phyloP scores from a whole-genome alignment of 37 sponge, comb jelly and placozoan genomes.

The Eunapius fragilis region DNA sequence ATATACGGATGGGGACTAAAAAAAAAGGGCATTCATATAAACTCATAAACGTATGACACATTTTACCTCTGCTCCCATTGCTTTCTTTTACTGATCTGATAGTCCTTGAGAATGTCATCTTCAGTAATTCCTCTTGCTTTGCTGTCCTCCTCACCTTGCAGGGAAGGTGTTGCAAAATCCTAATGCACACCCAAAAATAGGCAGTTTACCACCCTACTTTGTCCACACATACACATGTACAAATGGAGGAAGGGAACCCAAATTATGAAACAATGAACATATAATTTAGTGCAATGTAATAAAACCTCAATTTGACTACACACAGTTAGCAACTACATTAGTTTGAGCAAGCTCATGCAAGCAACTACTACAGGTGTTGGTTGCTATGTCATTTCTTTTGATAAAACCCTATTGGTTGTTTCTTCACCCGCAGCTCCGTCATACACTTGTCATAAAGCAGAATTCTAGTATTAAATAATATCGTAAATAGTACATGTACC shows the following conservation, averaged over 20 bases:
- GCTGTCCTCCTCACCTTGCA: conserved; percentile 49
- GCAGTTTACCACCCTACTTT: too few species aligned
- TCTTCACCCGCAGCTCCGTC: too few species aligned
- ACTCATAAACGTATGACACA: neutral
- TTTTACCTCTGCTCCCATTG: conserved; percentile 73
- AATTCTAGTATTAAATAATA: too few species aligned
- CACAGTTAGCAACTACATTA: neutral
- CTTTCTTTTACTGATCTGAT: conserved; percentile 57
- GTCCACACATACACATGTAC: too few species aligned
- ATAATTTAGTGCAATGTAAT: neutral
- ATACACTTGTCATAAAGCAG: too few species aligned
- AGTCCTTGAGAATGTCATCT: conserved; percentile 30
- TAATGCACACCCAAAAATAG: too few species aligned
- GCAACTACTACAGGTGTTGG: too few species aligned
- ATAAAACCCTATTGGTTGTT: too few species aligned
- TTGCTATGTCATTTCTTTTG: too few species aligned
- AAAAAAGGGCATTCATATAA: neutral
- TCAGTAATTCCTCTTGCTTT: neutral
- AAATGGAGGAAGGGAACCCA: neutral
- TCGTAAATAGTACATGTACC: too few species aligned
- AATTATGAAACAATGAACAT: neutral
- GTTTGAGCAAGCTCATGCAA: too few species aligned
- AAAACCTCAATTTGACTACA: neutral
- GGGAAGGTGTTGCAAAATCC: conserved; percentile 89
- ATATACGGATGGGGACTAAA: conserved; percentile 91